phyloP scores from a whole-genome alignment of 2,888 invertebrate species.

The Apodemia hepburni region DNA sequence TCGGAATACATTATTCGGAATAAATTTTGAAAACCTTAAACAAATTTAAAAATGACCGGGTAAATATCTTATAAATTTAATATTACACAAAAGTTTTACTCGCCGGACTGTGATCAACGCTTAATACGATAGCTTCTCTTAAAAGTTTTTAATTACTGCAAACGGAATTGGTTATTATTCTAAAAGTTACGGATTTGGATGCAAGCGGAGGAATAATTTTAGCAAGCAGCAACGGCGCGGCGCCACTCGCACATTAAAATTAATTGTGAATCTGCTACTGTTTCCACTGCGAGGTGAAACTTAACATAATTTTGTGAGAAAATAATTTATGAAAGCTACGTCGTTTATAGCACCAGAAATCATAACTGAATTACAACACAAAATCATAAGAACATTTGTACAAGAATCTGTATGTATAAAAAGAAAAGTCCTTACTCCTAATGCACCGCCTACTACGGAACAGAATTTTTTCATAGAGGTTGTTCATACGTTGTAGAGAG shows the following conservation, averaged over 20 bases:
- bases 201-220: slow-evolving; percentile 28
- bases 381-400: neutral
- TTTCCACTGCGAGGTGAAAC: slow-evolving; percentile 38
- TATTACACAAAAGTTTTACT: neutral
- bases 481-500: too few species aligned
- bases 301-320: slow-evolving; percentile 38
- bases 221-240: slow-evolving; percentile 38
- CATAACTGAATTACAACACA: neutral
- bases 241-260: slow-evolving; percentile 34
- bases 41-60: too few species aligned
- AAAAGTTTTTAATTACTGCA: slow-evolving; percentile 8
- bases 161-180: slow-evolving; percentile 6
- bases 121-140: slow-evolving; percentile 4
- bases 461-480: too few species aligned
- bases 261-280: slow-evolving; percentile 43
- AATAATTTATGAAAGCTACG: slow-evolving; percentile 30
- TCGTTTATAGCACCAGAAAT: slow-evolving; percentile 3
- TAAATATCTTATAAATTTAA: neutral
- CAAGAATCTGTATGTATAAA: too few species aligned
- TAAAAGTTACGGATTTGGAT: slow-evolving; percentile 10
- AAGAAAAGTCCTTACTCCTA: too few species aligned
- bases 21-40: too few species aligned
- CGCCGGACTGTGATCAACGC: neutral
- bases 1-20: too few species aligned
- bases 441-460: too few species aligned